Base-by-base conservation (phyloP, 2,113 vertebrate genomes). In the Tyrannus savana region DNA sequence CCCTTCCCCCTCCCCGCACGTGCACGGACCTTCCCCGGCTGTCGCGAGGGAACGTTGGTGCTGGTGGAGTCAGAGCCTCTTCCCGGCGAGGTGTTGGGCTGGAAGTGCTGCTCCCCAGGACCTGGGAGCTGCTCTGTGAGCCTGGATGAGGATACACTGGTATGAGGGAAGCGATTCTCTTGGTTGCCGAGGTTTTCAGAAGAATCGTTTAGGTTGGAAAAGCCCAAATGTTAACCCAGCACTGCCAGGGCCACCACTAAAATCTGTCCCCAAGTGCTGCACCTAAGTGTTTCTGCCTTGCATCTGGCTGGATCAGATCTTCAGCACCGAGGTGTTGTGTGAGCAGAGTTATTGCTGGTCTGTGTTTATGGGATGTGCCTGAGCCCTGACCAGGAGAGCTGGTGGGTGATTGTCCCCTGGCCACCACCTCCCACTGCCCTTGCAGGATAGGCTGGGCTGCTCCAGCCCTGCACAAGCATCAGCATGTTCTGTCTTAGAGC, bases 281-380 rank as follows among this genome's bases (percentile, higher is more conserved):
- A 35, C n/a, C n/a, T 16, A 35, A 35, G 35, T 35, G 14, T 10
- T 30, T 56, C n/a, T 52, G 46, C 53, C 49, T 50, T 9, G 2
- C 7, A 19, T 9, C 7, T 9, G 76, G 13, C 63, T 47, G 15
- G 19, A 1, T 4, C 17, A 5, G 23, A 3, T 3, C 50, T 16
- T 6, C 28, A 11, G 60, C 46, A 1, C 2, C 2, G 15, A 10
- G 18, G 3, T 6, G 71, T 0, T 1, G 30, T 30, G 74, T 5
- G 37, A 49, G 80, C 64, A 9, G 68, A 9, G 47, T 4, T 17
- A 0, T 0, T 47, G 47, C 53, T 14, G 5, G 33, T 8, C 63
- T 18, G 14, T 2, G 30, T 23, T 10, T 1, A 1, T 49, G 72
- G 63, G 47, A 24, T 9, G 52, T n/a, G 63, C 19, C 60, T 3